Base-by-base conservation (phyloP, 2,797 vertebrate species). In the Chelonia mydas region DNA sequence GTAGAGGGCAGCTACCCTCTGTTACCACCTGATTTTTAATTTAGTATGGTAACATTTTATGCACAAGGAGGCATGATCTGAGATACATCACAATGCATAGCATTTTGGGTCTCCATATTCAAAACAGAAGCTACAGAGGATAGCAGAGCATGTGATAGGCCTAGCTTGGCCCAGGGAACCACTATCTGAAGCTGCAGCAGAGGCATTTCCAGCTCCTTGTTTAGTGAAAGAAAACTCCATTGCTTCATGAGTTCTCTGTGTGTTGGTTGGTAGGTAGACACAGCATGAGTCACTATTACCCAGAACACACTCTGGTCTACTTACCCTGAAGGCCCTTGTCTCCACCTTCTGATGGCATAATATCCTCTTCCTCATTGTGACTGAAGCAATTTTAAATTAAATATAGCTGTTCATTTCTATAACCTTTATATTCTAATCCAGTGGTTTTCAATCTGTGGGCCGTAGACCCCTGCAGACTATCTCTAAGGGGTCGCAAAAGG, bases 311-410 rank as follows among this genome's bases (percentile, higher is more conserved):
- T 90, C 80, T 19, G 13, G 15, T 79, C 4, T 53, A 16, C 17
- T 68, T 68, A n/a, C n/a, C 17, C 65, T 68, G n/a, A 19, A 21
- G 65, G n/a, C 19, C 19, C 3, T 37, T 72, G n/a, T 11, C 19
- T 72, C 65, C n/a, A 72, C 19, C n/a, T 72, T 41, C 13, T 77
- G 27, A 28, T 27, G 3, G 74, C 45, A 49, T 45, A 74, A 28
- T 68, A 50, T 61, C 88, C 16, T n/a, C 15, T 49, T 54, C 31
- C 17, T 5, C 23, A 1, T 72, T n/a, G 88, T 5, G 37, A 6
- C 7, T 95, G 92, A 88, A 87, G 81, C 50, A 95, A 84, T 90
- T 94, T 92, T 89, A 87, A 96, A 93, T 89, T 79, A 97, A 97
- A 93, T 89, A 90, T 5, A 92, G 50, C 59, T 90, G 21, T 50